Evolutionary conservation across 2,113 vertebrate species (phyloP), one percentile per base, ranked within the genome.

Genomic region (Brienomyrus brachyistius): DNA sequence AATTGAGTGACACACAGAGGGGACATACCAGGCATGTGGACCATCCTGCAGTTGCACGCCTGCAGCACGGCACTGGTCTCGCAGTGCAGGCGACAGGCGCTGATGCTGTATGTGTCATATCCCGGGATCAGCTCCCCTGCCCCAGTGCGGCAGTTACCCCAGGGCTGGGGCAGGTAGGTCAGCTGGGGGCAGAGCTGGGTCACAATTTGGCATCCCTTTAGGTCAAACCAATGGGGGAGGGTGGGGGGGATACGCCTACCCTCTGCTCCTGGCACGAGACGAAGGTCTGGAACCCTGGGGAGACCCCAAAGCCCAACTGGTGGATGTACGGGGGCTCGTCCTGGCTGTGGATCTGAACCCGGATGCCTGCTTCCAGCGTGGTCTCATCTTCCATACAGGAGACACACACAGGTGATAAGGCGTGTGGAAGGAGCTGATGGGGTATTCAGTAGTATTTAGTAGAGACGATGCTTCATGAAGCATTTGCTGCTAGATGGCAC

Each of bases 241-340:
- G 31, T 9, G 1, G 31, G 27, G 27, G 5, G 2, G 21, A 23
- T 47, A 15, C 11, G 50, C 89, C 77, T 95, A 99, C 98, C 96
- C 98, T 96, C 94, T 99, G 98, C 93, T 99, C 98, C 94, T 99
- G 98, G 95, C 98, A 99, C 88, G 98, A 99, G 93, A 99, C 98
- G 3, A 99, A 99, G 86, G 98, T 99, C 96, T 99, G 98, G 94
- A 99, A 99, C 62, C 98, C 98, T 0, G 98, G 98, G 0, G 98
- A 98, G 94, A 99, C 98, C 1, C 98, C 98, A 0, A 99, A 99
- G 50, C 98, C 98, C 93, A 99, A 94, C 96, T 99, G 97, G 92
- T 99, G 98, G 92, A 99, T 99, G 92, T 99, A 99, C 3, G 98
- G 98, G 0, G 98, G 98, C 93, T 99, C 98, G 0, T 99, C 97